phyloP scores from a whole-genome alignment of 2,888 invertebrate species.

The Agriopis marginaria region DNA sequence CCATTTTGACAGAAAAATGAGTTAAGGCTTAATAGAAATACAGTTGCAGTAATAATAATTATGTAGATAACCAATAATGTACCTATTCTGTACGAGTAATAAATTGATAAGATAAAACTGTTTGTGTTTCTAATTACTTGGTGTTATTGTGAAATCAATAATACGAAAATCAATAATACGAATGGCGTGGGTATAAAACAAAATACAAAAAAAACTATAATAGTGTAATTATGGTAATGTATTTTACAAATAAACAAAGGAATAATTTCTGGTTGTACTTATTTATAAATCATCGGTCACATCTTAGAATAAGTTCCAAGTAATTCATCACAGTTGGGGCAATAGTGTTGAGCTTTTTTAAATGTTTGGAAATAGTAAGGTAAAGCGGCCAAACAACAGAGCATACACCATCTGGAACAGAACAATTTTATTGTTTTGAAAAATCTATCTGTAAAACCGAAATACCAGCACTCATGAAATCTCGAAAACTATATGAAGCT shows the following conservation, averaged over 20 bases:
- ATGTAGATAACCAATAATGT: no score
- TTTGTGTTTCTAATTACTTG: not conserved
- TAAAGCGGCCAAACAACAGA: constrained; percentile 75
- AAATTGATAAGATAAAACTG: not conserved
- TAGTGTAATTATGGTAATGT: constrained; percentile 9
- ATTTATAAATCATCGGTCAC: constrained; percentile 34
- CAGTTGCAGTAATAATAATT: no score
- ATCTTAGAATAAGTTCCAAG: constrained; percentile 71
- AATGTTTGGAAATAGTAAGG: constrained; percentile 70
- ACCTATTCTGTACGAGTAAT: not conserved
- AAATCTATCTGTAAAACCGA: no score
- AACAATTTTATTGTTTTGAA: not conserved
- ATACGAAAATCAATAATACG: not conserved
- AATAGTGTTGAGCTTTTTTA: constrained; percentile 75
- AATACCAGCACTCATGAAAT: no score
- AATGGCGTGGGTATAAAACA: not conserved
- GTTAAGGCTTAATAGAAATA: no score
- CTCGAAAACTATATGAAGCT: no score
- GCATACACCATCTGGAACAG: constrained; percentile 76
- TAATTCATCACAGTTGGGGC: constrained; percentile 71
- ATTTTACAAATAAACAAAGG: constrained; percentile 14
- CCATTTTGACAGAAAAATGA: no score
- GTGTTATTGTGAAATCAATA: not conserved
- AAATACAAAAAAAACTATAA: not conserved
- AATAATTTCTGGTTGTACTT: not conserved